These are phyloP conservation scores for Colostygia pectinataria DNA, from an alignment of 2,888 invertebrate genomes.

Conservation along the genomic window DNA sequence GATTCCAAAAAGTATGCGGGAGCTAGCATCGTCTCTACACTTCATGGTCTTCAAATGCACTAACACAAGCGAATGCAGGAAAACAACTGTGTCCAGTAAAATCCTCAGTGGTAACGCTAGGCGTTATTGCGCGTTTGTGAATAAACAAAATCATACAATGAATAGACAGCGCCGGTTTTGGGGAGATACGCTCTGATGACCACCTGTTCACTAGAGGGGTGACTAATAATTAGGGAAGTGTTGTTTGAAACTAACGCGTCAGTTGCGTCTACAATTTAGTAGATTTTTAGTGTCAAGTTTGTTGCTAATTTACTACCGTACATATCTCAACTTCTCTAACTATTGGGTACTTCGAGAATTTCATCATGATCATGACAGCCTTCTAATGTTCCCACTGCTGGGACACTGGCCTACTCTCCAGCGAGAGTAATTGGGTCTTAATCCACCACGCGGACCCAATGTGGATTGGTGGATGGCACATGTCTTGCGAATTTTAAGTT, in stretches of 20 bases:
- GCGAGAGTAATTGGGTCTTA: no score
- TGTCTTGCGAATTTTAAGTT: no score
- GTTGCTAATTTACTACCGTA: conserved; percentile 5
- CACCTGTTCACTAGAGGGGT: conserved; percentile 69
- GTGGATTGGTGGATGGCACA: no score
- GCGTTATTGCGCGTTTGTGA: conserved; percentile 58
- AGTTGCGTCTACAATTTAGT: conserved; percentile 44
- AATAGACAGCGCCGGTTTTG: conserved; percentile 78
- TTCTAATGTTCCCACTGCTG: no score
- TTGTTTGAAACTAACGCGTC: conserved; percentile 75
- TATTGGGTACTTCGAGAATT: no score
- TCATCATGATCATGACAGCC: no score
- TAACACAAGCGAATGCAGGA: not conserved
- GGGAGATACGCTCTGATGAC: conserved; percentile 81
- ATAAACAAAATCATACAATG: conserved; percentile 64
- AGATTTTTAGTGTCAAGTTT: conserved; percentile 9
- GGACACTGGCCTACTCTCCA: no score
- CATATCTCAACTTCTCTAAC: no score
- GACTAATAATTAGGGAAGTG: conserved; percentile 81
- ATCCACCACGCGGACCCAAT: no score
- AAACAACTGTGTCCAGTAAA: not conserved
- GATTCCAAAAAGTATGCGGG: conserved; percentile 85
- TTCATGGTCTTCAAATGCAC: conserved; percentile 47
- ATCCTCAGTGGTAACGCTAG: conserved; percentile 34
- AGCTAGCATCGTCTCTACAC: conserved; percentile 76